Base-by-base conservation (phyloP, 1,140 invertebrate species). In the Trachelipus rathkii region DNA sequence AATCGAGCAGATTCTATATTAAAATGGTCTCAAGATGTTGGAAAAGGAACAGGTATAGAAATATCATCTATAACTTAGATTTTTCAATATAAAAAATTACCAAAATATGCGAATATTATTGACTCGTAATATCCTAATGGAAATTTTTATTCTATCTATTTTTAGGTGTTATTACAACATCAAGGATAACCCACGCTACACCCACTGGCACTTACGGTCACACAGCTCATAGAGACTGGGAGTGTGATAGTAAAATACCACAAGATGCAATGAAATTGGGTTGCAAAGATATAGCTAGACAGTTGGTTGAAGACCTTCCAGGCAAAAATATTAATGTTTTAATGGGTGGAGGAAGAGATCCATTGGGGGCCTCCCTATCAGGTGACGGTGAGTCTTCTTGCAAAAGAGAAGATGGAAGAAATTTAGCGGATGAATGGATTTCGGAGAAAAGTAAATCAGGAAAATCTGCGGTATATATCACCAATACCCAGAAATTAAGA, bases 171-270 rank as follows among this genome's bases (percentile, higher is more conserved):
- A 93, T 97, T 0, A 97, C 95, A 0, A 97, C 92, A 0, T 95
- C 94, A 46, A 87, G 94, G 72, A 90, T 97, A 0, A 96, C 95
- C 0, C 94, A 97, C 84, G 95, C 95, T 0, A 97, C 95, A 0
- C 95, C 95, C 0, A 90, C 91, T 0, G 92, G 92, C 0, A 83
- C 93, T 0, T 97, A 96, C 83, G 93, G 94, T 1, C 91, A 94
- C 83, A 88, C 88, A 3, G 85, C 93, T 0, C 33, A 78, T 78
- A 86, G 93, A 13, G 87, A 88, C 46, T 95, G 93, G 93, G 93
- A 95, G 82, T 89, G 89, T 78, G 91, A 91, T 82, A 85, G 44
- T 24, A 8, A 2, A 0, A 19, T 67, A n/a, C 73, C 73, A 0
- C 24, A 23, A 43, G 46, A 69, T 0, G 33, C 74, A 23, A 44